A percentile compares a stretch with the other conserved stretches of the same genome.
phyloP scores from a whole-genome alignment of 1,140 invertebrate genomes.

The Cydia splendana region DNA sequence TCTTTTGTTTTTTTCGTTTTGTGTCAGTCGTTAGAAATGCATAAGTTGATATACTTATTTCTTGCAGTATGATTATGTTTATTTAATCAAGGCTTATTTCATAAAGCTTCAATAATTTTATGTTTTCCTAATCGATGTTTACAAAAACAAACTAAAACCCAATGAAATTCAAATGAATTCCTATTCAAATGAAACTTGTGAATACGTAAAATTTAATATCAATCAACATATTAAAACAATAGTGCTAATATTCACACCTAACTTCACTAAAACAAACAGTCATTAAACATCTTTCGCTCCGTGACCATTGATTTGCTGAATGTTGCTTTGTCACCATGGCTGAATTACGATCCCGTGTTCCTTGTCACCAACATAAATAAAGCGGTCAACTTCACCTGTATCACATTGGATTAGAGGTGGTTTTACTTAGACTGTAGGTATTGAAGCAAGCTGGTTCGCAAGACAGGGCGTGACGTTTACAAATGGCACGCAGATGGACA shows the following conservation, averaged over 20 bases:
- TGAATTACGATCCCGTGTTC: slow-evolving; percentile 50
- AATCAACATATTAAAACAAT: not conserved
- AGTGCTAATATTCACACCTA: not conserved
- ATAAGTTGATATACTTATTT: no score
- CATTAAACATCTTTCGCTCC: slow-evolving; percentile 41
- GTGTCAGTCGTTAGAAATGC: not conserved
- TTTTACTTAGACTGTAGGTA: slow-evolving; percentile 36
- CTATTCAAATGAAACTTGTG: no score
- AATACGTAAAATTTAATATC: no score
- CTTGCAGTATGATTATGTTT: no score
- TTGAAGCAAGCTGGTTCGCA: slow-evolving; percentile 36
- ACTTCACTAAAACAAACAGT: slow-evolving; percentile 42
- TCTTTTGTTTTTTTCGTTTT: not conserved
- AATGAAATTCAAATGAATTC: no score
- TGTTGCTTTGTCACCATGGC: slow-evolving; percentile 54
- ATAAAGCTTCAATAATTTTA: no score
- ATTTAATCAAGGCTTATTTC: no score
- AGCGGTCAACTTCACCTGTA: slow-evolving; percentile 37
- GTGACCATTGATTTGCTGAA: slow-evolving; percentile 55
- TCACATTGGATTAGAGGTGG: slow-evolving; percentile 34
- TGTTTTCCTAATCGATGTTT: no score
- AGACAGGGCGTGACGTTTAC: slow-evolving; percentile 53
- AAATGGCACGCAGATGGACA: slow-evolving; percentile 62
- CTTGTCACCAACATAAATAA: slow-evolving; percentile 28
- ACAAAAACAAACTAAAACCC: no score